phyloP scores from a whole-genome alignment of 35 echinoderm and acorn worm genomes.

The Apostichopus parvimensis region DNA sequence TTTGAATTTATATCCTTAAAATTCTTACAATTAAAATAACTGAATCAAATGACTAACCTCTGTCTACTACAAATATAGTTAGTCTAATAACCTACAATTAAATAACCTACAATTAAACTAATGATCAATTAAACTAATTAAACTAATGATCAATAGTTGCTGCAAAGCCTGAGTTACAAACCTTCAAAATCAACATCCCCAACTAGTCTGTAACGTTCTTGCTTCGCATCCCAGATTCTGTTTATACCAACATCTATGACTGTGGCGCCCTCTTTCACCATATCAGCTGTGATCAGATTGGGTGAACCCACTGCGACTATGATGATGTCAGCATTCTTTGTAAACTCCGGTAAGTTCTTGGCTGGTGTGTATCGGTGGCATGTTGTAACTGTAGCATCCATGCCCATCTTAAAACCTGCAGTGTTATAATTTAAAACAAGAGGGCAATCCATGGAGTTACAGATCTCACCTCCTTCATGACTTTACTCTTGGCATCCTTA shows the following conservation, averaged over 20 bases:
- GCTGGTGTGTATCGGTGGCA: constrained; percentile 88
- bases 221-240: constrained; percentile 58
- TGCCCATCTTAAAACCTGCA: constrained; percentile 64
- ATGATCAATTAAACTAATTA: too few species aligned
- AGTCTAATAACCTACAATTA: too few species aligned
- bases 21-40: too few species aligned
- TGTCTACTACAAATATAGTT: too few species aligned
- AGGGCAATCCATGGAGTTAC: too few species aligned
- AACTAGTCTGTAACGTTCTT: constrained; percentile 55
- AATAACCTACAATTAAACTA: too few species aligned
- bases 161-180: background rate
- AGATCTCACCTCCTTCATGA: too few species aligned
- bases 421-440: background rate
- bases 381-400: constrained; percentile 73
- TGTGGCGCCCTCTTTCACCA: constrained; percentile 83
- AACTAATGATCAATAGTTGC: too few species aligned
- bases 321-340: constrained; percentile 79
- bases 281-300: constrained; percentile 71
- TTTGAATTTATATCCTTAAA: too few species aligned
- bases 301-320: constrained; percentile 74
- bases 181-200: constrained; percentile 91
- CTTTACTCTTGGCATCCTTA: too few species aligned
- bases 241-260: constrained; percentile 92
- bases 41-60: too few species aligned
- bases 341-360: constrained; percentile 63